Evolutionary conservation across 2,888 invertebrate genomes (phyloP).

Genomic region (Cosmia pyralina): DNA sequence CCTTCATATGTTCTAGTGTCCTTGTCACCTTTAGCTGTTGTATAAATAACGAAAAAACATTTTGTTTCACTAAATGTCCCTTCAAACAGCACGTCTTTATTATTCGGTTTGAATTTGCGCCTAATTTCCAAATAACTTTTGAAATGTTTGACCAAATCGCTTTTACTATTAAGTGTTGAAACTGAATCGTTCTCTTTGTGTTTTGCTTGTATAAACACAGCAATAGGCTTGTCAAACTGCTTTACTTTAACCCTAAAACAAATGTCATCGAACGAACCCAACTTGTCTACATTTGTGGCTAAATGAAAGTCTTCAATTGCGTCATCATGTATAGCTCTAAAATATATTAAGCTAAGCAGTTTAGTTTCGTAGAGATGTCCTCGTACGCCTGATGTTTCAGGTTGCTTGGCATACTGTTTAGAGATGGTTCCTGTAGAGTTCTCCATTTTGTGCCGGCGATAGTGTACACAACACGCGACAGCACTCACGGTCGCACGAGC

Average conservation of each 20-base stretch:
- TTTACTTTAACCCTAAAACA: background rate
- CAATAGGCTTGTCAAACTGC: background rate
- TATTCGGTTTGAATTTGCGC: background rate
- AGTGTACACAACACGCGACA: background rate
- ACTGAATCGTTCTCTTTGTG: background rate
- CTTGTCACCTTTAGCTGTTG: background rate
- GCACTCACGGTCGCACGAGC: background rate
- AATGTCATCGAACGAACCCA: background rate
- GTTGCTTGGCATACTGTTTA: background rate
- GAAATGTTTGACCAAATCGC: background rate
- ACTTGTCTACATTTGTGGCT: background rate
- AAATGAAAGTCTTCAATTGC: background rate
- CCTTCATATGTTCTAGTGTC: background rate
- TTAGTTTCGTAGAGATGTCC: background rate
- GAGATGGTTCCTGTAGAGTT: background rate
- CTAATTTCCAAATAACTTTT: background rate
- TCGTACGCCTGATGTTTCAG: background rate
- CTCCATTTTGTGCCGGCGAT: background rate
- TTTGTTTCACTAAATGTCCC: background rate
- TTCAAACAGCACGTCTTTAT: background rate
- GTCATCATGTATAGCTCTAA: background rate
- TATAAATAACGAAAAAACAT: background rate
- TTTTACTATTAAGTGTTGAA: background rate
- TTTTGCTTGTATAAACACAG: background rate
- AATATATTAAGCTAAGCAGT: background rate